Percentiles rank a stretch among this genome's conserved stretches.
Evolutionary conservation across 37 sponge, comb jelly and placozoan genomes (phyloP).

Genomic region (Cliona cf. orientalis): DNA sequence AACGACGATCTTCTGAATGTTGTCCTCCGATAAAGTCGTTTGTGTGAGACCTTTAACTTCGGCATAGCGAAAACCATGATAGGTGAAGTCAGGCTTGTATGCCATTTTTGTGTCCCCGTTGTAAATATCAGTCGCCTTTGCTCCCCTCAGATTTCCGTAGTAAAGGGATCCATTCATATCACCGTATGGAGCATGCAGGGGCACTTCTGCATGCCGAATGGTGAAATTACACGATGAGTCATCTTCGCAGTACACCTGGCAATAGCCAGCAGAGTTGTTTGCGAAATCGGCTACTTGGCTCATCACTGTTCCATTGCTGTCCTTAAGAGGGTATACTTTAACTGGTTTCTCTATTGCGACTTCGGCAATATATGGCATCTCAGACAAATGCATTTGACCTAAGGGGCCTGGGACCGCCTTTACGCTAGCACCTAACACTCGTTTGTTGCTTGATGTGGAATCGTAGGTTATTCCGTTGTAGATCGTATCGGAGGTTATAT

Average conservation of each 20-base stretch:
- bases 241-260: slow-evolving; percentile 1
- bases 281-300: slow-evolving; percentile 69
- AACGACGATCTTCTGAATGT: slow-evolving; percentile 37
- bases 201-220: slow-evolving; percentile 62
- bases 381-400: slow-evolving; percentile 30
- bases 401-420: slow-evolving; percentile 45
- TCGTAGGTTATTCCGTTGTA: slow-evolving; percentile 66
- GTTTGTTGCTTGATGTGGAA: not conserved
- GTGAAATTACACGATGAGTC: not conserved
- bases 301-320: too few relatives aligned
- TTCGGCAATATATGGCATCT: slow-evolving; percentile 45
- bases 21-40: slow-evolving; percentile 11
- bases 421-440: not conserved
- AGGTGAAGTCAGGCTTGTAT: slow-evolving; percentile 70
- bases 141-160: slow-evolving; percentile 55
- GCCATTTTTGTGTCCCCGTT: not conserved
- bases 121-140: slow-evolving; percentile 44
- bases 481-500: slow-evolving; percentile 32
- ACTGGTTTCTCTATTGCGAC: slow-evolving; percentile 16
- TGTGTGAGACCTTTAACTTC: slow-evolving; percentile 53
- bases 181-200: slow-evolving; percentile 66
- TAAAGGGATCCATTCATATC: slow-evolving; percentile 53
- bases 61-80: slow-evolving; percentile 78
- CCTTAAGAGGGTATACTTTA: slow-evolving; percentile 25
- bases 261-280: slow-evolving; percentile 63